A percentile compares a stretch with the other conserved stretches of the same genome.
Evolutionary conservation across 1,140 invertebrate genomes (phyloP).

Genomic region (Mylabris phalerata): DNA sequence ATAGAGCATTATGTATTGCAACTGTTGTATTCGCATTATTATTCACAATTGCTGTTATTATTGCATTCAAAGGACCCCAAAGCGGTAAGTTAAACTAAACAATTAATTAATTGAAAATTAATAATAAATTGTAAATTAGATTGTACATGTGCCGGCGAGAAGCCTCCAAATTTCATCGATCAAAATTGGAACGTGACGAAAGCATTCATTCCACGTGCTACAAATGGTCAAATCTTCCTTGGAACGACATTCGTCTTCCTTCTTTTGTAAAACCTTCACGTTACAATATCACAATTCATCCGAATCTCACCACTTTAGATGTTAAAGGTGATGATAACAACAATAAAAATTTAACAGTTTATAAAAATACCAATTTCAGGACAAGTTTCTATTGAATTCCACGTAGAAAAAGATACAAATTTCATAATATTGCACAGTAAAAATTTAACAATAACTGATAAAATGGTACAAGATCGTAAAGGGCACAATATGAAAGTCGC

Average conservation of each 20-base stretch:
- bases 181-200: conserved; percentile 54
- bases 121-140: conserved; percentile 43
- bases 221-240: conserved; percentile 76
- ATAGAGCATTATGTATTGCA: conserved; percentile 72
- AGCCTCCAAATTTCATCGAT: conserved; percentile 54
- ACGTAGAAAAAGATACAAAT: conserved; percentile 74
- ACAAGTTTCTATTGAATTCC: conserved; percentile 77
- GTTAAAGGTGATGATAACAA: conserved; percentile 60
- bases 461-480: conserved; percentile 65
- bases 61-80: conserved; percentile 81
- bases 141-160: conserved; percentile 64
- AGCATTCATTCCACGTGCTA: conserved; percentile 57
- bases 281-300: conserved; percentile 88
- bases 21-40: conserved; percentile 69
- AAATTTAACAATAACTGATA: conserved; percentile 80
- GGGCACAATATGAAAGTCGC: conserved; percentile 65
- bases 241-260: conserved; percentile 81
- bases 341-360: too few species aligned
- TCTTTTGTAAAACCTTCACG: conserved; percentile 69
- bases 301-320: conserved; percentile 84
- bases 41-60: conserved; percentile 75
- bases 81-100: conserved; percentile 45
- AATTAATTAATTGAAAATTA: too few species aligned
- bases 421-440: conserved; percentile 88
- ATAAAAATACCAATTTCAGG: conserved; percentile 45